Evolutionary conservation across 1,140 invertebrate genomes (phyloP).

Genomic region (Zaprionus africanus): DNA sequence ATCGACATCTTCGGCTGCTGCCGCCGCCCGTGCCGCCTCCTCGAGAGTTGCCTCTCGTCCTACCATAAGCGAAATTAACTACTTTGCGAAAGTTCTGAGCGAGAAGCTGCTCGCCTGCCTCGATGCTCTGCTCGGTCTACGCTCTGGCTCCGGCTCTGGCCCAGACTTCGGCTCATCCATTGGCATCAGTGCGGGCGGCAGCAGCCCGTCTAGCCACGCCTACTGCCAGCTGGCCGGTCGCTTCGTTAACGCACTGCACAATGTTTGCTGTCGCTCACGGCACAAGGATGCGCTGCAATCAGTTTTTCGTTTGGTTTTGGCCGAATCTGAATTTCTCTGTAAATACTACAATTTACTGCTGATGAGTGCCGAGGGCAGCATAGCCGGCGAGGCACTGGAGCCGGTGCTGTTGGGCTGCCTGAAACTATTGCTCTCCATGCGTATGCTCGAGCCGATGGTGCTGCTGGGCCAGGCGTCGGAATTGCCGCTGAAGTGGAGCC

Average conservation of each 20-base stretch:
- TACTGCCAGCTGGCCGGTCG: constrained; percentile 68
- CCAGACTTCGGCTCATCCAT: constrained; percentile 7
- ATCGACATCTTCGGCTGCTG: constrained; percentile 78
- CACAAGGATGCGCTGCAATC: constrained; percentile 80
- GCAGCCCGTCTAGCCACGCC: constrained; percentile 30
- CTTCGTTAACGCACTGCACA: constrained; percentile 75
- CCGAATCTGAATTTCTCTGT: constrained; percentile 79
- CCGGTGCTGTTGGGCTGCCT: constrained; percentile 65
- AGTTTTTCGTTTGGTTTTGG: constrained; percentile 77
- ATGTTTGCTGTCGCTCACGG: constrained; percentile 76
- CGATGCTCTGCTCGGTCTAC: constrained; percentile 41
- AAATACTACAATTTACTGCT: constrained; percentile 80
- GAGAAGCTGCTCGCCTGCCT: constrained; percentile 75
- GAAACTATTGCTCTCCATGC: constrained; percentile 65
- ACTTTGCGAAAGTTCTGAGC: constrained; percentile 82
- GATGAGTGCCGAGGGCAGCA: constrained; percentile 56
- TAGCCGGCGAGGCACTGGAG: constrained; percentile 46
- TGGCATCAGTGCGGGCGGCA: background rate
- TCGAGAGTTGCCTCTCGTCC: constrained; percentile 8
- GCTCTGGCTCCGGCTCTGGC: constrained; percentile 8
- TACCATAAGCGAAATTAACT: constrained; percentile 81
- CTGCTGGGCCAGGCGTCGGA: constrained; percentile 63
- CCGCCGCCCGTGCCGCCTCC: constrained; percentile 61
- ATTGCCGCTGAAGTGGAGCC: constrained; percentile 56
- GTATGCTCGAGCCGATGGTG: constrained; percentile 68